phyloP scores from a whole-genome alignment of 2,113 vertebrate species.

The Otus sunia region DNA sequence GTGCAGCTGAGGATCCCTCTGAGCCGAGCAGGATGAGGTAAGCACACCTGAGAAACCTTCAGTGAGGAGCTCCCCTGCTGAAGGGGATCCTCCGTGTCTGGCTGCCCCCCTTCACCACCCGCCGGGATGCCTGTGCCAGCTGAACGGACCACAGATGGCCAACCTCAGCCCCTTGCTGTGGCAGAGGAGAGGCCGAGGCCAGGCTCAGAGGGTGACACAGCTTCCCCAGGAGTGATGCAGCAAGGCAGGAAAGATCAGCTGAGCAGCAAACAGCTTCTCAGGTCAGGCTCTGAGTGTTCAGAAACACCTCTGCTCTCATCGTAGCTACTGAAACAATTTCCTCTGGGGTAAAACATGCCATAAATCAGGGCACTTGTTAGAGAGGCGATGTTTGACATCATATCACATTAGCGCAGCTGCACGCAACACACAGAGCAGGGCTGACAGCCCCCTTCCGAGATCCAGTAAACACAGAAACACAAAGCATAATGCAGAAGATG shows the following conservation, averaged over 20 bases:
- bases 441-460: background rate
- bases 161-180: background rate
- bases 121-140: background rate
- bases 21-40: background rate
- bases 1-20: background rate
- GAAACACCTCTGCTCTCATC: background rate
- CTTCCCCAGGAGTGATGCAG: background rate
- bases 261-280: background rate
- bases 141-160: background rate
- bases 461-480: background rate
- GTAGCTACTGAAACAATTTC: background rate
- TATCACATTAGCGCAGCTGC: background rate
- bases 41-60: background rate
- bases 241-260: background rate
- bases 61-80: background rate
- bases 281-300: background rate
- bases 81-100: background rate
- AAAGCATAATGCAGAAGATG: background rate
- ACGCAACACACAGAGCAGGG: background rate
- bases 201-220: background rate
- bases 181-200: background rate
- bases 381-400: background rate
- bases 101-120: background rate
- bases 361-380: accelerated
- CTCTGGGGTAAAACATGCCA: background rate